These are phyloP conservation scores for Danio albolineatus DNA, from an alignment of 2,797 vertebrate species.

Conservation along the genomic window DNA sequence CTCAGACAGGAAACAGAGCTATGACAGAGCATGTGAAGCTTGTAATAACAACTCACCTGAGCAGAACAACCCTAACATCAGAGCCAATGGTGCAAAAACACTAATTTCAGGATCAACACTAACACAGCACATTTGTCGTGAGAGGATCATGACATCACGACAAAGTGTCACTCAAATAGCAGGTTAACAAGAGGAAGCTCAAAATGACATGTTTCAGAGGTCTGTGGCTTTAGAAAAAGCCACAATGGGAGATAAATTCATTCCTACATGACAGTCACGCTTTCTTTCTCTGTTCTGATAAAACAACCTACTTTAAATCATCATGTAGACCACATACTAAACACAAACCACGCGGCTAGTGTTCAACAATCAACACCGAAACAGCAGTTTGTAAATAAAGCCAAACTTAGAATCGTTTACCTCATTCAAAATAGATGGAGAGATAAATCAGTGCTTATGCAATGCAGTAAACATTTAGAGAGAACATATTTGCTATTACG, in stretches of 20 bases:
- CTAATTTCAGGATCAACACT: slow-evolving; percentile 57
- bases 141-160: neutral
- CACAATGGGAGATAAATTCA: neutral
- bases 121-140: slow-evolving; percentile 68
- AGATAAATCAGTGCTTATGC: neutral
- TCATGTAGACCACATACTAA: neutral
- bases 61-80: slow-evolving; percentile 44
- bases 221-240: slow-evolving; percentile 19
- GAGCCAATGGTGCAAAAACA: slow-evolving; percentile 60
- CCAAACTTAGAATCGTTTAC: too few relatives aligned
- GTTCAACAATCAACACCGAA: neutral
- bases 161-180: slow-evolving; percentile 5
- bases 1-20: slow-evolving; percentile 43
- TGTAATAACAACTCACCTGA: slow-evolving; percentile 72
- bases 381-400: neutral
- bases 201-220: slow-evolving; percentile 11
- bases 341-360: neutral
- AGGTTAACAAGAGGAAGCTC: slow-evolving; percentile 3
- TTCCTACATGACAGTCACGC: slow-evolving; percentile 19
- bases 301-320: neutral
- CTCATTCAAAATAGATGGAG: neutral
- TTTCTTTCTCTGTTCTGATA: neutral
- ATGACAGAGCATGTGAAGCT: slow-evolving; percentile 71
- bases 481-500: slow-evolving; percentile 11
- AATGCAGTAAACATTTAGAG: slow-evolving; percentile 1